Evolutionary conservation across 2,797 vertebrate species (phyloP), one percentile per base, ranked within the genome.

Genomic region (Neosilurus hyrtlii): DNA sequence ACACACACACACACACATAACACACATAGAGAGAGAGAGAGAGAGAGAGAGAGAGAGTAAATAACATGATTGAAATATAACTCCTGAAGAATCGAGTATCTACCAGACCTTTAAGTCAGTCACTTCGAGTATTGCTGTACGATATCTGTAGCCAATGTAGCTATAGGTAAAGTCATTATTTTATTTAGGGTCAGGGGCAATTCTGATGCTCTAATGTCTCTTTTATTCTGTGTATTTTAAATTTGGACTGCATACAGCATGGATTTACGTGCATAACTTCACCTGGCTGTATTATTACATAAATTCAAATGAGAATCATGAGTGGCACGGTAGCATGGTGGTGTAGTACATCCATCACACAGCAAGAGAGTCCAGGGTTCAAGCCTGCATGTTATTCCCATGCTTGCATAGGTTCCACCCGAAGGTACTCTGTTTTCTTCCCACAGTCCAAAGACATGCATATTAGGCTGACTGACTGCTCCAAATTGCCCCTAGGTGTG

Each of bases 51-150:
- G 37, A 30, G 56, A 76, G 8, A 10, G 75, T 37, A 76, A 62
- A 71, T 56, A 15, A 59, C 30, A 73, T 35, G 71, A 77, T n/a
- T 86, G 4, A 70, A 83, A 76, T 68, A 49, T n/a, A 79, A 81
- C 62, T 77, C 70, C 54, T 80, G 12, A 62, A 61, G 9, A 61
- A 51, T 51, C 43, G 18, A 43, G 4, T 51, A 10, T 51, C 59
- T 10, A 26, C 11, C n/a, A 78, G 16, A 49, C 43, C 59, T 78
- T 51, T 63, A 16, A 77, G 22, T 14, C 57, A 77, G 37, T 35
- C 22, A 62, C 43, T 63, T 63, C n/a, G 0, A 49, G 4, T 51
- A n/a, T 22, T 63, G 59, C 22, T 61, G 16, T 63, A 77, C 22
- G 2, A 78, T 49, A n/a, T 49, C 35, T 62, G 22, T 51, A 63